Evolutionary conservation across 2,797 vertebrate genomes (phyloP), one percentile per base, ranked within the genome.

Genomic region (Lepus oiostolus): DNA sequence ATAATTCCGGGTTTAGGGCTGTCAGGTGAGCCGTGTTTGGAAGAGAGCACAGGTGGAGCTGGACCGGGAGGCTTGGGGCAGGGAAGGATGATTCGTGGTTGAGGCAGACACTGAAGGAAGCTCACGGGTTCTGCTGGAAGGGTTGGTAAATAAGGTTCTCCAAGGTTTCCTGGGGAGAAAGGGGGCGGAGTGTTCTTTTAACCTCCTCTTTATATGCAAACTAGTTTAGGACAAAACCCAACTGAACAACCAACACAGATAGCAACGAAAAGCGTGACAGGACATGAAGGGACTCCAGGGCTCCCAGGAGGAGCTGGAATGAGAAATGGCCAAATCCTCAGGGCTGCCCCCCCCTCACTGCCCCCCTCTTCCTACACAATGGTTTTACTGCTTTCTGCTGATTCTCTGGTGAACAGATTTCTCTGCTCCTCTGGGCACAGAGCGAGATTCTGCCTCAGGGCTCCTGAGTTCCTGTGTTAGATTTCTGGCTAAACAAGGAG

Each of bases 51-150:
- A 28, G 4, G 38, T 10, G 22, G 50, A 13, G 14, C 22, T 52
- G 1, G n/a, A 47, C 28, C 60, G 11, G 52, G 52, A 67, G 22
- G 28, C 11, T 9, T 1, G 19, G n/a, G 21, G 9, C 22, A 58
- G 52, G 38, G 16, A 11, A 1, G 21, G 24, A 74, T 10, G 32
- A 52, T 28, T 9, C 0, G 0, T 14, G 1, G 14, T 14, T 10
- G n/a, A 28, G n/a, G 38, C 58, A 62, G 74, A 67, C 24, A 0
- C 7, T 7, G 1, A 35, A 38, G 74, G 28, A 47, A 3, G 74
- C 60, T 35, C 16, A 4, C 7, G 1, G 7, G 7, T 65, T 90
- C 63, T 74, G 24, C 75, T n/a, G 35, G 52, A 13, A 50, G n/a
- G 16, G 42, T 13, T 58, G 77, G 74, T 5, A 60, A 70, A 8